These are phyloP conservation scores for Philypnodon macrostomus DNA, from an alignment of 2,797 vertebrate species.

Conservation along the genomic window DNA sequence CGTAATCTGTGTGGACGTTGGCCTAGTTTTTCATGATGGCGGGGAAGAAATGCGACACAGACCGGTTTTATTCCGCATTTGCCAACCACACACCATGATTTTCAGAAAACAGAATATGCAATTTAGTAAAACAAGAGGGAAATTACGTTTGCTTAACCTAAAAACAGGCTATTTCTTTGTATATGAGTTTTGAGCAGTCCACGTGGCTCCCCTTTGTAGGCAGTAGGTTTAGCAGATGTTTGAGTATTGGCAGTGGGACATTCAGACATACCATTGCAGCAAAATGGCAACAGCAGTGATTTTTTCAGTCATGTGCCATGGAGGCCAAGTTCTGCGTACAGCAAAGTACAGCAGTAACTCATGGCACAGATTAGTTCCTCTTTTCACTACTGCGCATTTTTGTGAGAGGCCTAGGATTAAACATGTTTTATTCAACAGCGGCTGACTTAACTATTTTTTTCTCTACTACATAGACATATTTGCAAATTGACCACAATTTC, in stretches of 20 bases:
- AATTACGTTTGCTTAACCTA: background rate
- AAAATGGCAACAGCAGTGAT: background rate
- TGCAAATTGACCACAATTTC: no score
- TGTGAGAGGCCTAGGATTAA: background rate
- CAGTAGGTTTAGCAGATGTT: conserved; percentile 9
- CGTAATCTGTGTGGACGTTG: conserved; percentile 39
- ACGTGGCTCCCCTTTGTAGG: conserved; percentile 62
- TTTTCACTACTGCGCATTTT: background rate
- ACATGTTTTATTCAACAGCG: background rate
- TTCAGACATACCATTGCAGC: background rate
- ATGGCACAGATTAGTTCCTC: conserved; percentile 1
- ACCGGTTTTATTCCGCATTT: background rate
- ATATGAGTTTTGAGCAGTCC: conserved; percentile 10
- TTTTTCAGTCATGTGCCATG: conserved; percentile 23
- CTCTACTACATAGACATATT: no score
- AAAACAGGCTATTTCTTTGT: background rate
- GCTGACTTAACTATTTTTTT: background rate
- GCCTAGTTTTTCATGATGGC: conserved; percentile 46
- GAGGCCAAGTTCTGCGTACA: background rate
- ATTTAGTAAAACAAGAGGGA: rapidly evolving
- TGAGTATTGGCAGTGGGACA: conserved; percentile 15
- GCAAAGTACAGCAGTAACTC: background rate
- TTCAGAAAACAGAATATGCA: rapidly evolving
- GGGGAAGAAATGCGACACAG: conserved; percentile 14
- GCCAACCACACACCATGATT: rapidly evolving